Percentiles rank a stretch among this genome's conserved stretches.
phyloP scores from a whole-genome alignment of 2,797 vertebrate species.

The Eulemur mongoz region DNA sequence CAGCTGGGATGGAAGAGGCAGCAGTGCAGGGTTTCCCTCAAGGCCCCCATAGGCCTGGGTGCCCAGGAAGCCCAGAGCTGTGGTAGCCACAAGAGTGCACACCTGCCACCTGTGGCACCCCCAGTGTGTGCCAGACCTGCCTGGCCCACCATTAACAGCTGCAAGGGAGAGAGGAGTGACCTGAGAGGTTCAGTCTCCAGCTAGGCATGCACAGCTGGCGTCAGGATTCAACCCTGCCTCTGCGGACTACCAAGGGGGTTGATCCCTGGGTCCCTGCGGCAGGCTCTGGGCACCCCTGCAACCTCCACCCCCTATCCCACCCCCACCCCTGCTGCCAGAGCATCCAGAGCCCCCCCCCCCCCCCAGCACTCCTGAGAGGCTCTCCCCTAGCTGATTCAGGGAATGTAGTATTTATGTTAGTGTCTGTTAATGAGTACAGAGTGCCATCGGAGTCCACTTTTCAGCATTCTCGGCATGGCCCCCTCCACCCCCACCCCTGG shows the following conservation, averaged over 20 bases:
- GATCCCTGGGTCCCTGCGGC: background rate
- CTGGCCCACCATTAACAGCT: too few species aligned
- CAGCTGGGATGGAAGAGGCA: background rate
- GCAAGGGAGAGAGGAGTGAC: too few species aligned
- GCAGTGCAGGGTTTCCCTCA: background rate
- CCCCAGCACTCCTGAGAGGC: background rate
- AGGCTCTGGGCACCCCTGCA: background rate
- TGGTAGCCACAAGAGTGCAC: background rate
- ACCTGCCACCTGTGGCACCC: background rate
- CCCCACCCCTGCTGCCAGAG: background rate
- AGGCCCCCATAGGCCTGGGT: background rate
- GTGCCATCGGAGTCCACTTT: background rate
- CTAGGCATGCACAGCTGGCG: background rate
- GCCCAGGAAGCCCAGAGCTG: background rate
- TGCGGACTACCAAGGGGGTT: background rate
- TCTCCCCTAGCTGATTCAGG: background rate
- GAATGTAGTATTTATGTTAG: background rate
- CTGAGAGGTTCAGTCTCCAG: background rate
- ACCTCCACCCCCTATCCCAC: background rate
- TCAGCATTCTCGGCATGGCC: background rate
- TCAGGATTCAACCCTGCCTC: background rate
- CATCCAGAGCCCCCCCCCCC: background rate
- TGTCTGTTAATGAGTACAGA: background rate
- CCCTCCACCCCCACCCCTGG: background rate
- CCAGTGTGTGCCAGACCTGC: background rate